phyloP scores from a whole-genome alignment of 2,888 invertebrate species.

The Nesidiocoris tenuis region DNA sequence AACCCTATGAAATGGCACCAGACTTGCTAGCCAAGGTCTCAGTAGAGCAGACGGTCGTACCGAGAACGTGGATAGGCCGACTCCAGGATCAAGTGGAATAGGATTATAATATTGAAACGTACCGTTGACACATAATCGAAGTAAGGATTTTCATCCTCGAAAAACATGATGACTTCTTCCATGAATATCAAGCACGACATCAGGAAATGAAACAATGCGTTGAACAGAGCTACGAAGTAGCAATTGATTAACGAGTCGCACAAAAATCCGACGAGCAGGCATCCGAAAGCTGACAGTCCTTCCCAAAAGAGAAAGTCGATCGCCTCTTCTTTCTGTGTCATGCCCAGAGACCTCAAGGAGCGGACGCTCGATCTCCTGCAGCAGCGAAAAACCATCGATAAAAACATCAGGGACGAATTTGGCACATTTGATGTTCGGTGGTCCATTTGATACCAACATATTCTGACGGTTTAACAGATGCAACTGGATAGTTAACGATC shows the following conservation, averaged over 20 bases:
- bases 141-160: background rate
- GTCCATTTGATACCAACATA: too few relatives aligned
- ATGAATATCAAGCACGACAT: background rate
- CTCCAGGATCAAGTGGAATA: too few relatives aligned
- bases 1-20: too few relatives aligned
- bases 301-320: background rate
- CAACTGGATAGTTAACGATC: too few relatives aligned
- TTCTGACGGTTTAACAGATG: too few relatives aligned
- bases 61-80: too few relatives aligned
- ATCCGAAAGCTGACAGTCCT: background rate
- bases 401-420: too few relatives aligned
- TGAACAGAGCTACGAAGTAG: background rate
- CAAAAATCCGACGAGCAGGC: background rate
- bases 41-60: too few relatives aligned
- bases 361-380: background rate
- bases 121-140: background rate
- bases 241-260: background rate
- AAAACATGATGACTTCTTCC: constrained; percentile 3
- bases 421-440: too few relatives aligned
- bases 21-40: too few relatives aligned
- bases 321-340: background rate
- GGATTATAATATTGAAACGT: background rate
- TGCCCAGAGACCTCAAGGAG: too few relatives aligned
- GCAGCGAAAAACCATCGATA: too few relatives aligned
- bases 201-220: background rate